Evolutionary conservation across 2,888 invertebrate genomes (phyloP), one percentile per base, ranked within the genome.

Genomic region (Eretmocerus hayati): DNA sequence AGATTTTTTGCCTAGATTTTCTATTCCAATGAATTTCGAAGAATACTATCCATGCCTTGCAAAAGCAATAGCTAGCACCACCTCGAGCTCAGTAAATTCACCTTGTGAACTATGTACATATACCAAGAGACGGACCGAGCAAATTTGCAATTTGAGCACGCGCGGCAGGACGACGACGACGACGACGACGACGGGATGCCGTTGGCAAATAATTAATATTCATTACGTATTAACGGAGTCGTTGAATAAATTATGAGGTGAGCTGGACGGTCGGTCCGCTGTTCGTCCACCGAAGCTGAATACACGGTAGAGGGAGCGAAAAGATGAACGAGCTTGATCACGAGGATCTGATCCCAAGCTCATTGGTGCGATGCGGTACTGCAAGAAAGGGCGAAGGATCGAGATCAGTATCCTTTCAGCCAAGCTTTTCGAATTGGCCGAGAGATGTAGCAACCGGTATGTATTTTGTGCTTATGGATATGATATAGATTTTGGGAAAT

Each of bases 161-260:
- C 50, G 46, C 49, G 48, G 50, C 52, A 49, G 48, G 46, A 37
- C 54, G 55, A 57, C 46, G 26, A n/a, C n/a, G n/a, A n/a, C n/a
- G n/a, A n/a, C n/a, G n/a, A n/a, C n/a, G n/a, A n/a, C n/a, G n/a
- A n/a, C n/a, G n/a, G n/a, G n/a, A n/a, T n/a, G n/a, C n/a, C 58
- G 58, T 61, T 59, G 62, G 59, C 62, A 62, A 64, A 68, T 67
- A 69, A 69, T 70, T 69, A 70, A 69, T 70, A 70, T 70, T 71
- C 67, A 71, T 71, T 65, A 67, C 64, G 62, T 62, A 67, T 69
- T 68, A 69, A 68, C 69, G 64, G 65, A 68, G 65, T 65, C 60
- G 65, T 65, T 62, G 65, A 58, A 69, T 67, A 67, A 68, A 68
- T 69, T 64, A 62, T 55, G 52, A 48, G 3, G 37, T n/a, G 20